Base-by-base conservation (phyloP, 35 echinoderm and acorn worm species). In the Apostichopus japonicus region DNA sequence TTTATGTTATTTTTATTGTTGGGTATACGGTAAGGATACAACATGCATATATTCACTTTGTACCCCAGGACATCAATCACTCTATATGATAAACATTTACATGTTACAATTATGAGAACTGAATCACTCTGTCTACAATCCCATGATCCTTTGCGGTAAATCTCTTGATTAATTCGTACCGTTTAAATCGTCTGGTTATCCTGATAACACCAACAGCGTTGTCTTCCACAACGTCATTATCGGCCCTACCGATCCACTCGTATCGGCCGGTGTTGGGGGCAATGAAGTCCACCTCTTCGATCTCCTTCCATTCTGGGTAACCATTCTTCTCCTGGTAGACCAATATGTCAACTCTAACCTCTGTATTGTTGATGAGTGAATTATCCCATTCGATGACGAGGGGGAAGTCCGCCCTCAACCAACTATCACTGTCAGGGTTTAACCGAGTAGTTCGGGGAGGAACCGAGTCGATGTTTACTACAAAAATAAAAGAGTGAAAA, bases 371-470 rank as follows among this genome's bases (percentile, higher is more conserved):
- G 1, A 98, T 98, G 22, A 94, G 54, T 10, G 44, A 62, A 4
- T 81, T 53, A 62, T 98, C 94, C 96, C 96, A 98, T 72, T 98
- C 96, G 9, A 98, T 98, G 63, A 90, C 91, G 19, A 98, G 90
- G 9, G 92, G 90, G 5, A 95, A 90, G 54, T 98, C 94, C 19
- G 92, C 89, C 19, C 91, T 51, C 65, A 95, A 65, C 96, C 96
- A 98, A 0, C 94, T 86, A 6, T 98, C 96, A 19, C 96, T 93
- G 94, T 98, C 92, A 21, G 96, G 96, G 65, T 95, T 98, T 11
- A 98, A 56, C 2, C 96, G 92, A 25, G 24, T 94, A 6, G 95
- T 92, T 11, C 83, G 52, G 53, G 88, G 84, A 3, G 96, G 96
- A 13, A 94, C 79, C 13, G 94, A 92, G 15, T 93, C 93, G 51